Base-by-base conservation (phyloP, 1,140 invertebrate genomes). In the Brachionus rotundiformis region DNA sequence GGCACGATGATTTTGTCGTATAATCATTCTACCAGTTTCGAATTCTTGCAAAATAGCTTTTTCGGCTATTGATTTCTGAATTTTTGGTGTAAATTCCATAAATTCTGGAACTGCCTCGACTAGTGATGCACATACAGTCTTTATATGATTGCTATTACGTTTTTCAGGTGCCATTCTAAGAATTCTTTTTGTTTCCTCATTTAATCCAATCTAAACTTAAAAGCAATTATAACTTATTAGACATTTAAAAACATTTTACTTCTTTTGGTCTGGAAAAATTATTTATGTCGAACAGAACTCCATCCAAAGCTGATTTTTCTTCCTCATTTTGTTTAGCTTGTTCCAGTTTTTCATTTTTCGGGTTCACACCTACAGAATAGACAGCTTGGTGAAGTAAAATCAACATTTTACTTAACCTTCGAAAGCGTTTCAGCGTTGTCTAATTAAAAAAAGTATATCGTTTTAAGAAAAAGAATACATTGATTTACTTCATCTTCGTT, bases 1-100 rank as follows among this genome's bases (percentile, higher is more conserved):
- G 8, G 87, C 87, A 61, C 83, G 84, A 82, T 88, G 87, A n/a
- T 87, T 87, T 73, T 88, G 86, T 31, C 87, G 83, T 31, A 88
- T 88, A 41, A 88, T 87, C 3, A 87, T 85, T 54, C 86, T 76
- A 10, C 59, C 47, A 41, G 23, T 49, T 81, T 86, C 86, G 84
- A 84, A 88, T 85, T 85, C 82, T 84, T 87, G 85, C 82, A 84
- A 86, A 83, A 85, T 86, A 0, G 86, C 87, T 11, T 87, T 86
- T 71, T 85, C 85, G 8, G 85, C 83, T 19, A 88, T 83, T 75
- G 86, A 87, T 83, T 87, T 85, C 79, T 88, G 87, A 84, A 87
- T 86, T 82, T 86, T 85, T 11, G 87, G 83, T 13, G 87, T 87
- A 82, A 87, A 88, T 75, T 88, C 87, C 8, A 85, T 23, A 36